Evolutionary conservation across 92 coral and sea anemone genomes (phyloP), one percentile per base, ranked within the genome.

Genomic region (Ricordea florida): DNA sequence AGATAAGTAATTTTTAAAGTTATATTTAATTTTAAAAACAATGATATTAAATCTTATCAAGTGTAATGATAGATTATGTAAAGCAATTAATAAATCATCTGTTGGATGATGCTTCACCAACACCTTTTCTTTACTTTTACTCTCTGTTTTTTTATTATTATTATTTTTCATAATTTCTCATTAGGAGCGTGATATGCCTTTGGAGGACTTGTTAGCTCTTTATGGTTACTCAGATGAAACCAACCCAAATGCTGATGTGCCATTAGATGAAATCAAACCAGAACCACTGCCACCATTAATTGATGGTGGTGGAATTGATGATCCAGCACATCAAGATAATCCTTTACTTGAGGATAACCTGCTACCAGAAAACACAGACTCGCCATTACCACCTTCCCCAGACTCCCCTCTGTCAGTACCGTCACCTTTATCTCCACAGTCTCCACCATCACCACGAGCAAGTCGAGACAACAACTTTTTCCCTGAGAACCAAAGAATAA

Each of bases 401-500:
- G 97, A 87, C 58, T 83, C 82, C 14, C 84, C 81, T 51, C 82
- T 74, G 40, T 82, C 92, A 50, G 89, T 81, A 18, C 89, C 92
- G 28, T 86, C 96, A 11, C 92, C 96, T 1, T 70, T 80, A 47
- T 80, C 96, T 1, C 92, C 90, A 13, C 81, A 72, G 75, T 85
- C 98, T 8, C 93, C 92, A 9, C 92, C 98, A 2, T 93, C 94
- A 26, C 90, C 92, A 7, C 58, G 88, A 59, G 69, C 66, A 45
- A 81, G 77, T 56, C 76, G 78, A 20, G 83, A 85, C 55, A 84
- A 88, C 78, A 90, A 90, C 49, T 65, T 87, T 52, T 91, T 91
- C 75, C 98, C 98, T 24, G 98, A 94, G 53, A 94, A 94, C 65
- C 98, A 94, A 81, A 89, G 98, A 45, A 94, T 94, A 72, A 94